phyloP scores from a whole-genome alignment of 2,888 invertebrate species.

The Junonia oenone region DNA sequence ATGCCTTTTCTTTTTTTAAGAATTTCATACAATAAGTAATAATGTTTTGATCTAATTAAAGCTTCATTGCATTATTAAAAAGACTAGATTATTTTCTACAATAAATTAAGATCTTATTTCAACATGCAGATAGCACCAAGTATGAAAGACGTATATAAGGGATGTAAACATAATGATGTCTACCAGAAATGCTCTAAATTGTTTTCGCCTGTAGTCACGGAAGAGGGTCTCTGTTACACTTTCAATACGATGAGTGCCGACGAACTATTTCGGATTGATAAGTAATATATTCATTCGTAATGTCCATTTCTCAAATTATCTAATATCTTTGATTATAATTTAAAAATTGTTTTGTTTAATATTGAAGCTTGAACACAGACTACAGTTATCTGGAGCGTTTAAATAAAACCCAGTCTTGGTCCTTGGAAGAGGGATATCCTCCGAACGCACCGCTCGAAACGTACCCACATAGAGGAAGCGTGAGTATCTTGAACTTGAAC shows the following conservation, averaged over 20 bases:
- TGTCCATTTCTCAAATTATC: background rate
- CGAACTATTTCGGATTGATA: constrained; percentile 80
- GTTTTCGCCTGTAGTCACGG: constrained; percentile 82
- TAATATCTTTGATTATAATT: background rate
- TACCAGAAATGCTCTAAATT: constrained; percentile 74
- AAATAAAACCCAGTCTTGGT: constrained; percentile 74
- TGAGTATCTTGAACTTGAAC: too few relatives aligned
- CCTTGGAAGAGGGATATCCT: constrained; percentile 82
- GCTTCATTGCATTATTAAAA: too few relatives aligned
- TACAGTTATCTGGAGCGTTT: constrained; percentile 55
- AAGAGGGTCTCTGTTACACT: constrained; percentile 85
- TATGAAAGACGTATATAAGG: constrained; percentile 75
- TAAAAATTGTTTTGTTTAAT: background rate
- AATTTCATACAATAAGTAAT: too few relatives aligned
- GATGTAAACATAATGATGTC: constrained; percentile 80
- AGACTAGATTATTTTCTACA: too few relatives aligned
- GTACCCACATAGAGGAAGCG: constrained; percentile 83
- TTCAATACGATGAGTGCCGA: constrained; percentile 82
- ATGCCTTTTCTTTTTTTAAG: too few relatives aligned
- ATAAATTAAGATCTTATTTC: too few relatives aligned
- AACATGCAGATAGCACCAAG: constrained; percentile 61
- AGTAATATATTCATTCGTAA: constrained; percentile 52
- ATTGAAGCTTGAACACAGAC: constrained; percentile 46
- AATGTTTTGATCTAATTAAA: too few relatives aligned
- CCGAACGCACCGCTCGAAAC: constrained; percentile 75